phyloP scores from a whole-genome alignment of 2,888 invertebrate species.

The Agriotes lineatus region DNA sequence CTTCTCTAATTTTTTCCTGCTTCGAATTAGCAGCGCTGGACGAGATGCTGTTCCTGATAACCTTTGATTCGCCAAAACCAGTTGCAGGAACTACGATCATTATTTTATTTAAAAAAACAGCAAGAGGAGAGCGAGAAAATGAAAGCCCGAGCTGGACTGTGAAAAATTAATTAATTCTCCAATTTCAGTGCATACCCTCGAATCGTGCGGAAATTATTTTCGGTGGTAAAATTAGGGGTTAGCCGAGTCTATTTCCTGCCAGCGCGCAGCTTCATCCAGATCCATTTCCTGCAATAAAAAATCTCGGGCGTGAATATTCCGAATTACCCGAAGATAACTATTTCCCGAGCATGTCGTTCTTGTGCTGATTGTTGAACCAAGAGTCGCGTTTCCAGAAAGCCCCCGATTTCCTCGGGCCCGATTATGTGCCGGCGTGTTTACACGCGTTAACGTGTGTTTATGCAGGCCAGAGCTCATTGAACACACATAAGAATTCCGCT shows the following conservation, averaged over 20 bases:
- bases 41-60: neutral
- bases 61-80: neutral
- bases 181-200: too few species aligned
- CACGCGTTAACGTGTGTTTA: conserved; percentile 27
- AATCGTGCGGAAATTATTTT: conserved; percentile 16
- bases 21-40: conserved; percentile 1
- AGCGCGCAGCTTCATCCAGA: neutral
- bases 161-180: too few species aligned
- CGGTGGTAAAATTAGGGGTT: conserved; percentile 2
- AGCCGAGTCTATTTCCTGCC: neutral
- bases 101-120: too few species aligned
- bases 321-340: neutral
- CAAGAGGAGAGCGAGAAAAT: too few species aligned
- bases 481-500: conserved; percentile 31
- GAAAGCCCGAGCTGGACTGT: too few species aligned
- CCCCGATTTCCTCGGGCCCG: neutral
- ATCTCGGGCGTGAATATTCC: neutral
- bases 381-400: neutral
- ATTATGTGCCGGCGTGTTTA: conserved; percentile 18
- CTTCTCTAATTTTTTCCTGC: conserved; percentile 1
- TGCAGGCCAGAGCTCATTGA: conserved; percentile 27
- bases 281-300: neutral
- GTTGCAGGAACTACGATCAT: neutral
- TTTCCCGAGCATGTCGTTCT: too few species aligned
- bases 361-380: neutral